A percentile compares a stretch with the other conserved stretches of the same genome.
Evolutionary conservation across 2,888 invertebrate genomes (phyloP).

Genomic region (Heliconius hortense): DNA sequence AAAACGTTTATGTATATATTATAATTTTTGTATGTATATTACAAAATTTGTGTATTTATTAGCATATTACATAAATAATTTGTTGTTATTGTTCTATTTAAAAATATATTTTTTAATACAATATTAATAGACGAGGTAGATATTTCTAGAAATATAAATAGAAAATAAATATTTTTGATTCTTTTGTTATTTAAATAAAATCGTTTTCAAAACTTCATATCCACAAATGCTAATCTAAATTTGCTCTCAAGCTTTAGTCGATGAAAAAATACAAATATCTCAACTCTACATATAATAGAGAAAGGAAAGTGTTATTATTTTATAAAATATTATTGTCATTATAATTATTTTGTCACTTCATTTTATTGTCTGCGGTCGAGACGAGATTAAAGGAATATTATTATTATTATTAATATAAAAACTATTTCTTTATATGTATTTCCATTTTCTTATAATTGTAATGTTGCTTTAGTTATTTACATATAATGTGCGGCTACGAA

Average conservation of each 20-base stretch:
- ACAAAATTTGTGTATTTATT: neutral
- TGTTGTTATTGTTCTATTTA: neutral
- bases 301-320: conserved; percentile 24
- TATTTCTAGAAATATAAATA: neutral
- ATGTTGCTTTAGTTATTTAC: conserved; percentile 17
- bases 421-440: conserved; percentile 5
- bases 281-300: conserved; percentile 29
- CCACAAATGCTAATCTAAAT: conserved; percentile 53
- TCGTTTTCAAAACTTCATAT: conserved; percentile 15
- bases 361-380: conserved; percentile 40
- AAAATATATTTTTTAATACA: neutral
- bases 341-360: conserved; percentile 14
- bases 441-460: conserved; percentile 10
- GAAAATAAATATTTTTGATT: neutral
- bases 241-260: conserved; percentile 52
- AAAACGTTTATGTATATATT: conserved; percentile 14
- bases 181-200: neutral
- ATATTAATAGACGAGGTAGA: conserved; percentile 16
- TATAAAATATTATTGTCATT: conserved; percentile 36
- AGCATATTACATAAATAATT: neutral
- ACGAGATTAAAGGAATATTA: conserved; percentile 6
- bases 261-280: conserved; percentile 62
- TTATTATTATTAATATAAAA: conserved; percentile 14
- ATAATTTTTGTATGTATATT: neutral
- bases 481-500: conserved; percentile 5